phyloP scores from a whole-genome alignment of 2,113 vertebrate species.

The Misgurnus anguillicaudatus region DNA sequence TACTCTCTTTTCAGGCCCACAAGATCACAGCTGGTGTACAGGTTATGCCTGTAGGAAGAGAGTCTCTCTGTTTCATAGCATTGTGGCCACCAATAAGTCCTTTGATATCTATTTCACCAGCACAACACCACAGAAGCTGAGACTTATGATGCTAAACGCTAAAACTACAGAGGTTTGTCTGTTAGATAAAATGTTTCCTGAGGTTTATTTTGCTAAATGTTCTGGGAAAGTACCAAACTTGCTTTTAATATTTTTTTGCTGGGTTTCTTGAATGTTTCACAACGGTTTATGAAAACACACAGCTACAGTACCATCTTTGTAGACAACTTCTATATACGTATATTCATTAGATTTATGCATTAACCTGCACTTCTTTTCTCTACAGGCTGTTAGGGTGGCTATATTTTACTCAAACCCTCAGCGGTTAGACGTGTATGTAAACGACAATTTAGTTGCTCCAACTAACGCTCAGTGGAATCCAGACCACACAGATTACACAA shows the following conservation, averaged over 20 bases:
- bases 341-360: not conserved
- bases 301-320: no score
- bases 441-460: slow-evolving; percentile 73
- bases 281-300: no score
- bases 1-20: slow-evolving; percentile 74
- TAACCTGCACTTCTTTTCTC: not conserved
- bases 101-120: slow-evolving; percentile 82
- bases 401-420: slow-evolving; percentile 82
- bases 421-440: slow-evolving; percentile 80
- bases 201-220: no score
- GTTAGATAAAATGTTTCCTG: not conserved
- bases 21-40: slow-evolving; percentile 85
- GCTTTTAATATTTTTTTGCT: no score
- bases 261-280: no score
- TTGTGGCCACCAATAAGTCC: slow-evolving; percentile 77
- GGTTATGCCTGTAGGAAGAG: slow-evolving; percentile 83
- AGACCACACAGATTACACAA: slow-evolving; percentile 69
- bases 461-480: slow-evolving; percentile 78
- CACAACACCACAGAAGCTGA: slow-evolving; percentile 82
- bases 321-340: no score
- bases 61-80: slow-evolving; percentile 81
- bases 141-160: slow-evolving; percentile 80
- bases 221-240: no score
- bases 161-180: slow-evolving; percentile 71
- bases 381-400: slow-evolving; percentile 75